These are phyloP conservation scores for Heterotilapia buettikoferi DNA, from an alignment of 2,113 vertebrate species.

Conservation along the genomic window DNA sequence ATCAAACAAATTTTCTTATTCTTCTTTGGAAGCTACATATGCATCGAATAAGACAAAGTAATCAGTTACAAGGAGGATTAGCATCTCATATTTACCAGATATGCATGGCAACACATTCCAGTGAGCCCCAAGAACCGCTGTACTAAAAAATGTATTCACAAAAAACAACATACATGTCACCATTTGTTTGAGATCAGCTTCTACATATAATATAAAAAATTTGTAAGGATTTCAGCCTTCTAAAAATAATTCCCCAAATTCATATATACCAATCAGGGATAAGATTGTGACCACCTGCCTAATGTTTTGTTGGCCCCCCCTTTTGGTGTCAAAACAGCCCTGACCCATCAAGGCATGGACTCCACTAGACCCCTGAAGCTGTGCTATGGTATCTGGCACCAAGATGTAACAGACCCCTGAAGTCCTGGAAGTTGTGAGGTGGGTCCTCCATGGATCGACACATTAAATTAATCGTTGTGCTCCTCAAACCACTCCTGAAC, in stretches of 20 bases:
- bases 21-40: background rate
- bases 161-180: background rate
- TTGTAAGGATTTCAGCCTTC: rapidly evolving
- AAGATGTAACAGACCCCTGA: background rate
- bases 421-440: background rate
- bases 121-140: rapidly evolving
- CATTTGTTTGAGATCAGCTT: background rate
- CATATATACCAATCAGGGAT: background rate
- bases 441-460: background rate
- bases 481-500: background rate
- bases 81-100: background rate
- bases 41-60: background rate
- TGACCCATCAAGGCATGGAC: background rate
- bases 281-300: background rate
- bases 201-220: background rate
- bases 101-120: background rate
- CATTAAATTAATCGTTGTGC: background rate
- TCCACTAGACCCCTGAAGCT: background rate
- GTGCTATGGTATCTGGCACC: background rate
- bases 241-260: background rate
- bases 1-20: background rate
- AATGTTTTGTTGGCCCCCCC: background rate
- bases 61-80: background rate
- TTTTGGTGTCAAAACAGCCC: background rate
- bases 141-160: rapidly evolving